Conservation (phyloP, 1,140 invertebrate species). For the Drosophila bipectinata region DNA sequence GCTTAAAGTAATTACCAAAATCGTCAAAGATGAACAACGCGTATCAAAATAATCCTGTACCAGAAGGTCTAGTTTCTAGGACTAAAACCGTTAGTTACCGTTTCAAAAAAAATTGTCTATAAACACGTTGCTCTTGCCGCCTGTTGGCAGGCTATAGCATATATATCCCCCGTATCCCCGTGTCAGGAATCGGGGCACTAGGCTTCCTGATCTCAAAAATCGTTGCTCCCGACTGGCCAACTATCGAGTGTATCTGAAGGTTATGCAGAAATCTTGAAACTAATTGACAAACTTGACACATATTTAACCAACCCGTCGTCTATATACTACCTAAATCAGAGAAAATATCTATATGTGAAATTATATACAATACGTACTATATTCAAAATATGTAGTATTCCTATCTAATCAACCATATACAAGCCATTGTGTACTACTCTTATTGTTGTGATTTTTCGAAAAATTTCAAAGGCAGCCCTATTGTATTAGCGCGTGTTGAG, state of each 20-base stretch:
- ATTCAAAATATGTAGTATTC: conserved; percentile 42
- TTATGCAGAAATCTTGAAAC: conserved; percentile 33
- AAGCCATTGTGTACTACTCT: conserved; percentile 71
- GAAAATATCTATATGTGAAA: conserved; percentile 73
- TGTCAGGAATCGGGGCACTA: conserved; percentile 3
- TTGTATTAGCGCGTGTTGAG: conserved; percentile 43
- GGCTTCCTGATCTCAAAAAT: conserved; percentile 52
- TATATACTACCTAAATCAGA: conserved; percentile 72
- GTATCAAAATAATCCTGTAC: conserved; percentile 67
- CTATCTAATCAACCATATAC: conserved; percentile 52
- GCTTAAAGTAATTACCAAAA: conserved; percentile 36
- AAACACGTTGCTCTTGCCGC: conserved; percentile 43
- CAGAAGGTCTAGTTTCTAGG: conserved; percentile 27
- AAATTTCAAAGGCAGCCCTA: conserved; percentile 50
- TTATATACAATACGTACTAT: conserved; percentile 65
- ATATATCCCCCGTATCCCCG: conserved; percentile 11
- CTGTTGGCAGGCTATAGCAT: conserved; percentile 42
- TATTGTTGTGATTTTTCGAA: conserved; percentile 82
- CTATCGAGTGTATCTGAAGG: conserved; percentile 50
- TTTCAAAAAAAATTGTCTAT: conserved; percentile 50
- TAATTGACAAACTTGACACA: conserved; percentile 53
- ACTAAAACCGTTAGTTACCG: conserved; percentile 59
- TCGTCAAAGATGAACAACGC: conserved; percentile 53
- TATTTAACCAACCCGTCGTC: conserved; percentile 76
- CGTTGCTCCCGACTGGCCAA: conserved; percentile 24